Evolutionary conservation across 2,797 vertebrate genomes (phyloP).

Genomic region (Poliocrania exsul): DNA sequence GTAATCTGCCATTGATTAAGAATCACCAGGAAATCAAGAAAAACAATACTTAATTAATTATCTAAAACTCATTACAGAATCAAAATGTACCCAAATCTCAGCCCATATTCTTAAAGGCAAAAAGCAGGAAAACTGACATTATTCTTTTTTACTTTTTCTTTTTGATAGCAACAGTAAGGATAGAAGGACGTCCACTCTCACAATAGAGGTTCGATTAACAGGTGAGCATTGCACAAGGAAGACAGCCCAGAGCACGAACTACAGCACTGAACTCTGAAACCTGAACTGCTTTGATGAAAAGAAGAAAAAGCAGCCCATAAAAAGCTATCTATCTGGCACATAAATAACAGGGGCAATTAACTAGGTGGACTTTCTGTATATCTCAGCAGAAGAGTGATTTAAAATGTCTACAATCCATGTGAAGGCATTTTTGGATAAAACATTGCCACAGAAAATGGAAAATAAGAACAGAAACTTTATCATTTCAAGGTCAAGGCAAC

Average conservation of each 20-base stretch:
- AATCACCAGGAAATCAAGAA: constrained; percentile 34
- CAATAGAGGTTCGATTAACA: neutral
- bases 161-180: neutral
- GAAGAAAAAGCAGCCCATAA: neutral
- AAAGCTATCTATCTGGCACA: neutral
- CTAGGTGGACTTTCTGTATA: neutral
- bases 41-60: constrained; percentile 47
- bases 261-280: neutral
- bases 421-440: constrained; percentile 9
- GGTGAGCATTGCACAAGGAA: neutral
- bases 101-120: neutral
- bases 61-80: neutral
- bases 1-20: constrained; percentile 41
- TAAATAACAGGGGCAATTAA: constrained; percentile 33
- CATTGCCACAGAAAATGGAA: constrained; percentile 2
- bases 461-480: constrained; percentile 6
- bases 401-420: neutral
- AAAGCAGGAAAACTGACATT: neutral
- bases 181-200: neutral
- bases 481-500: neutral
- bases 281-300: neutral
- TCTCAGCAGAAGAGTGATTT: constrained; percentile 21
- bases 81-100: neutral
- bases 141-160: neutral
- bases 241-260: neutral